A percentile compares a stretch with the other conserved stretches of the same genome.
These are phyloP conservation scores for Protobothrops mucrosquamatus DNA, from an alignment of 2,113 vertebrate genomes.

Conservation along the genomic window DNA sequence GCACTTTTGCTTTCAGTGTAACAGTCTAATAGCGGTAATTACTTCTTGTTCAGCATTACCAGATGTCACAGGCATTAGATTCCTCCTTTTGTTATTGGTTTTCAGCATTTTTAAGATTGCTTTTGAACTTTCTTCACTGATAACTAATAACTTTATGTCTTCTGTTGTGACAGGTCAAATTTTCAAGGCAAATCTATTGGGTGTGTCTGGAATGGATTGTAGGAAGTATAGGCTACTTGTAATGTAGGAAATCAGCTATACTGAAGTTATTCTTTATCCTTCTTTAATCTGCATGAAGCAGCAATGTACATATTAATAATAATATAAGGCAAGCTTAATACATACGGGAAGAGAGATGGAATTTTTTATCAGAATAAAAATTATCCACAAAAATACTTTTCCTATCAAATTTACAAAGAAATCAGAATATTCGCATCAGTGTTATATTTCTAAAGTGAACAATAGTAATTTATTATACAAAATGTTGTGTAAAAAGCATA, in stretches of 20 bases:
- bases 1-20: slow-evolving; percentile 51
- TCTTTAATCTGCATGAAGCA: neutral
- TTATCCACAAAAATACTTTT: neutral
- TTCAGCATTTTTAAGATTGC: slow-evolving; percentile 45
- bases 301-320: neutral
- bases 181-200: slow-evolving; percentile 31
- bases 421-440: neutral
- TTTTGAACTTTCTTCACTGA: slow-evolving; percentile 36
- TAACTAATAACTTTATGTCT: slow-evolving; percentile 27
- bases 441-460: neutral
- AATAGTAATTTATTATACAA: neutral
- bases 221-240: neutral
- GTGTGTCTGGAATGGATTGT: slow-evolving; percentile 1
- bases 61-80: slow-evolving; percentile 58
- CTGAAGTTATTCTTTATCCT: neutral
- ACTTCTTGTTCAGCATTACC: slow-evolving; percentile 60
- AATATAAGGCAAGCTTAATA: neutral
- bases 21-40: slow-evolving; percentile 62
- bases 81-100: slow-evolving; percentile 33
- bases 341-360: neutral
- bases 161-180: slow-evolving; percentile 5
- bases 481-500: neutral
- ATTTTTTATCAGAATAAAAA: neutral
- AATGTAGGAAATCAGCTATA: slow-evolving; percentile 27
- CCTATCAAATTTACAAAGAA: neutral